phyloP scores from a whole-genome alignment of 2,888 invertebrate genomes.

The Rhamnusium bicolor region DNA sequence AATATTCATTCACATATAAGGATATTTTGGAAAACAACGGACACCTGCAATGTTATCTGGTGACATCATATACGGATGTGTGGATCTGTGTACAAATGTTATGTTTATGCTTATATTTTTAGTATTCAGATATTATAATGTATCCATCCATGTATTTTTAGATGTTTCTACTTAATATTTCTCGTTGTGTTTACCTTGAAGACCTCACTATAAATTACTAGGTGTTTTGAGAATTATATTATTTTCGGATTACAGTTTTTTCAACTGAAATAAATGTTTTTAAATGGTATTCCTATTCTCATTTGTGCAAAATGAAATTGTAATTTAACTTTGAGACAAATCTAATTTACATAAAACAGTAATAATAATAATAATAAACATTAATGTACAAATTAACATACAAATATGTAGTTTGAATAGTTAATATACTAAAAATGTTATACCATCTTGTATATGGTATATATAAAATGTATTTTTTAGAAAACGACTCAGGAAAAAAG shows the following conservation, averaged over 20 bases:
- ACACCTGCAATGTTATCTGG: not conserved
- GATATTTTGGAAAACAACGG: not conserved
- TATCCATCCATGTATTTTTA: not conserved
- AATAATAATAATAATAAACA: no score
- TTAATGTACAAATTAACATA: no score
- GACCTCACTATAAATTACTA: not conserved
- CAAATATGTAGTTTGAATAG: no score
- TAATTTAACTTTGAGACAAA: no score
- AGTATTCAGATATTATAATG: not conserved
- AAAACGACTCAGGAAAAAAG: no score
- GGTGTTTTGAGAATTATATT: not conserved
- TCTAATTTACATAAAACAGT: no score
- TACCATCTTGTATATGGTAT: no score
- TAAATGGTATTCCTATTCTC: no score
- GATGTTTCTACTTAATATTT: not conserved
- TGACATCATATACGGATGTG: not conserved
- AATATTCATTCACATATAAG: not conserved
- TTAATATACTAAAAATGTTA: no score
- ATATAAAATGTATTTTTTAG: no score
- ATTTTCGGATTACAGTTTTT: not conserved
- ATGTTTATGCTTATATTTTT: not conserved
- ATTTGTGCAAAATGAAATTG: no score
- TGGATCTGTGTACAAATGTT: not conserved
- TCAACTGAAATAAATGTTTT: not conserved
- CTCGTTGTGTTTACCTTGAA: not conserved